These are phyloP conservation scores for Rousettus leschenaultii DNA, from an alignment of 2,113 vertebrate genomes.

Conservation along the genomic window DNA sequence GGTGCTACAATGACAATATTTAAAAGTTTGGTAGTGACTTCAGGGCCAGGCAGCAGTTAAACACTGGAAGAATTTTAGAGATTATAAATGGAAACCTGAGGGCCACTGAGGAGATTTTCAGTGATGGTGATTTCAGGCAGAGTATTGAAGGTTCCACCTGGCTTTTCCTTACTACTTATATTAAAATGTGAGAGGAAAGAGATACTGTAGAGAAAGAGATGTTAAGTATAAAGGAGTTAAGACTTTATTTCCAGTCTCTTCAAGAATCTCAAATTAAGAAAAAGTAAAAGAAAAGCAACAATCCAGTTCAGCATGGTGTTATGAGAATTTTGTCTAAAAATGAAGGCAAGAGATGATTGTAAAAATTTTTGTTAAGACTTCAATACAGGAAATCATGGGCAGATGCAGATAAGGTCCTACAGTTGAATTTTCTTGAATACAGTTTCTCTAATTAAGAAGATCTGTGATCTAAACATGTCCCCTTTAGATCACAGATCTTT, in stretches of 20 bases:
- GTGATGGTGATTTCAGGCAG: not conserved
- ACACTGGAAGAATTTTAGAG: not conserved
- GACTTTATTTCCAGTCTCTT: not conserved
- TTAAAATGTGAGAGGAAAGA: not conserved
- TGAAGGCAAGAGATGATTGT: not conserved
- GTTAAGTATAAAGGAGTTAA: not conserved
- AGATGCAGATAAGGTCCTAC: no score
- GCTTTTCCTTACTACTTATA: not conserved
- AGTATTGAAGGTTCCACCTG: not conserved
- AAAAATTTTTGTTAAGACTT: no score
- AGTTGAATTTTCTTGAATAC: no score
- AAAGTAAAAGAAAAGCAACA: not conserved
- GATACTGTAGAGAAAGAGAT: not conserved
- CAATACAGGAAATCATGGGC: no score
- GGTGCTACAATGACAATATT: not conserved
- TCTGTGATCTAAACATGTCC: no score
- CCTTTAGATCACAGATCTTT: no score
- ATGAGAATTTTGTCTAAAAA: not conserved
- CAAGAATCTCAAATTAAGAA: not conserved
- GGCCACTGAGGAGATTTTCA: not conserved
- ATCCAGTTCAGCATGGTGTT: not conserved
- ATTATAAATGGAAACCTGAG: not conserved
- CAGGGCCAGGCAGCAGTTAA: not conserved
- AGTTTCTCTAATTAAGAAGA: no score
- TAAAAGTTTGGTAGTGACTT: not conserved